These are phyloP conservation scores for Kryptolebias ocellatus DNA, from an alignment of 2,797 vertebrate species.

Conservation along the genomic window DNA sequence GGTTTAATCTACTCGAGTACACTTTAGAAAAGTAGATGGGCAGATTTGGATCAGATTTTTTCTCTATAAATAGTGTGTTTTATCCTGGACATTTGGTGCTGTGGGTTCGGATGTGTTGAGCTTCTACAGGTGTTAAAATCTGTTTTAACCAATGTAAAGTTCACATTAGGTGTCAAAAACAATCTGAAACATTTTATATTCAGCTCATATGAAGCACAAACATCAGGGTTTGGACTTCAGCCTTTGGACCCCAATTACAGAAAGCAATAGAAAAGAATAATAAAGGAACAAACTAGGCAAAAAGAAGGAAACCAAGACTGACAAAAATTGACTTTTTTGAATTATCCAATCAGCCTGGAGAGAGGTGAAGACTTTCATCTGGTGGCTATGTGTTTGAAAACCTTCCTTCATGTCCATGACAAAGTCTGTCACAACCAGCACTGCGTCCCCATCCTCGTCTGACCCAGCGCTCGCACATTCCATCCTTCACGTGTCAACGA, in stretches of 20 bases:
- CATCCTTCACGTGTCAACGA: conserved; percentile 78
- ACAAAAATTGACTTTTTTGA: conserved; percentile 2
- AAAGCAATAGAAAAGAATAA: no score
- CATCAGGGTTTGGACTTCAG: background rate
- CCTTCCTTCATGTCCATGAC: conserved; percentile 57
- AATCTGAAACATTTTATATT: background rate
- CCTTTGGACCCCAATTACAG: background rate
- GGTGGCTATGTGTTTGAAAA: conserved; percentile 72
- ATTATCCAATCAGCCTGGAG: conserved; percentile 20
- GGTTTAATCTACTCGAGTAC: no score
- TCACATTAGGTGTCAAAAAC: background rate
- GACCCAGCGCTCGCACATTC: conserved; percentile 67
- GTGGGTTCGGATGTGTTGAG: no score
- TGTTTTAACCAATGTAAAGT: background rate
- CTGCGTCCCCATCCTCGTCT: conserved; percentile 55
- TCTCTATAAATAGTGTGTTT: no score
- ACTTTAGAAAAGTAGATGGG: no score
- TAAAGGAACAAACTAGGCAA: background rate
- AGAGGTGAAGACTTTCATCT: conserved; percentile 58
- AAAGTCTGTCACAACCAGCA: conserved; percentile 69
- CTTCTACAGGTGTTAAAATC: no score
- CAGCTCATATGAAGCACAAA: background rate
- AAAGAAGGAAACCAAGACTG: background rate
- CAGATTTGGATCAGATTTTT: no score
- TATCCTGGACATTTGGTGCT: no score